Base-by-base conservation (phyloP, 1,140 invertebrate genomes). In the Matsumurasca onukii region DNA sequence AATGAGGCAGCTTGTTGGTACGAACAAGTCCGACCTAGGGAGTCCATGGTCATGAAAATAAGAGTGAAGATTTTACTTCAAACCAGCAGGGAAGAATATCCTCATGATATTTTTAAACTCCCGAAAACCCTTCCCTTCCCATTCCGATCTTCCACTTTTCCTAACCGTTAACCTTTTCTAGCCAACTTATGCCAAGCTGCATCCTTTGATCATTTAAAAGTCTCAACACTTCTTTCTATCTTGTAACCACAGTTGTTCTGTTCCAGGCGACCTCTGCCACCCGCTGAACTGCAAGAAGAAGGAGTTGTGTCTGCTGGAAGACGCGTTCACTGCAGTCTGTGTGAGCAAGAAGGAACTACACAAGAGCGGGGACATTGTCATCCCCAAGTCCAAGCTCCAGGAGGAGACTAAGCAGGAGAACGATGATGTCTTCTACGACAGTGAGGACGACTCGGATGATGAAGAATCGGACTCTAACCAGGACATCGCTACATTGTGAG, bases 261-360 rank as follows among this genome's bases (percentile, higher is more conserved):
- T 78, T 83, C 78, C 84, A 95, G 92, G 89, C 84, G 89, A 93
- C 77, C 84, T 95, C 67, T 95, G 93, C 80, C 87, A 88, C 72
- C 90, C 92, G 39, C 81, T 95, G 70, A 90, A 91, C 73, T 95
- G 93, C 80, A 92, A 92, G 78, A 91, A 92, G 80, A 91, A 92
- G 79, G 92, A 95, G 79, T 83, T 93, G 52, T 95, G 93, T 78
- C 79, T 95, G 27, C 80, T 95, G 49, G 90, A 94, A 77, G 91
- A 94, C 79, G 85, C 89, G 52, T 92, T 89, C 77, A 94, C 92
- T 15, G 93, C 93, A 20, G 89, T 94, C 30, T 95, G 93, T 77
- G 90, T 94, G 55, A 89, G 88, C 63, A 93, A 91, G 77, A 92
- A 93, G 77, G 92, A 94, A 75, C 81, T 94, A 9, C 86, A 91